Base-by-base conservation (phyloP, 2,888 invertebrate genomes). In the Microplitis manilae region DNA sequence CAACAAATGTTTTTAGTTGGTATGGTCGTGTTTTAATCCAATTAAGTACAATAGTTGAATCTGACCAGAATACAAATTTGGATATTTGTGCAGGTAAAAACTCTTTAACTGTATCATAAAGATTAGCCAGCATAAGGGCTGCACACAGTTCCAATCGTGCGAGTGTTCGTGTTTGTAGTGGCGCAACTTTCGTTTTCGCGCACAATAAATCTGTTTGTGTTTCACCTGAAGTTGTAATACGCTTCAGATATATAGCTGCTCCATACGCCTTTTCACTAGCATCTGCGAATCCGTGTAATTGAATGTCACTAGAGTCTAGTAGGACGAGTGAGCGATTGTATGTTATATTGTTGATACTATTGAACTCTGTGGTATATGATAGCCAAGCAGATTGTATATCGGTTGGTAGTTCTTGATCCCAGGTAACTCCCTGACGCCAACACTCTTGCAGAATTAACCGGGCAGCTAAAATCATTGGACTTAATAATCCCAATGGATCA, bases 191-290 rank as follows among this genome's bases (percentile, higher is more conserved):
- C 76, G 6, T 73, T 68, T 61, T 82, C 77, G 5, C 80, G 67
- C 72, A 13, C 38, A 30, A 39, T 79, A 13, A 81, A 77, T 77
- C 81, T 83, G 0, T 80, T 80, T 6, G 80, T 79, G 30, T 81
- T 82, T 1, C 80, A 79, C 71, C 83, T 81, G 1, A 84, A 59
- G 65, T 17, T 82, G 78, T 7, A 82, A 79, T 1, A 80, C 30
- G 15, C n/a, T 20, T 50, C 6, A 65, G 6, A 40, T 84, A 85
- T 0, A 84, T 41, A 61, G 83, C 83, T 0, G 82, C 83, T 20
- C 84, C 84, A 69, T 83, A 84, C 0, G 80, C 84, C 8, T 62
- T 79, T 9, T 83, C 81, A 6, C 81, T 82, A 8, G 84, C 83
- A 73, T 85, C 84, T n/a, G 79, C 74, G 40, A 85, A 86, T 5